Evolutionary conservation across 64 coral and sea anemone genomes (phyloP).

Genomic region (Actinia equina): DNA sequence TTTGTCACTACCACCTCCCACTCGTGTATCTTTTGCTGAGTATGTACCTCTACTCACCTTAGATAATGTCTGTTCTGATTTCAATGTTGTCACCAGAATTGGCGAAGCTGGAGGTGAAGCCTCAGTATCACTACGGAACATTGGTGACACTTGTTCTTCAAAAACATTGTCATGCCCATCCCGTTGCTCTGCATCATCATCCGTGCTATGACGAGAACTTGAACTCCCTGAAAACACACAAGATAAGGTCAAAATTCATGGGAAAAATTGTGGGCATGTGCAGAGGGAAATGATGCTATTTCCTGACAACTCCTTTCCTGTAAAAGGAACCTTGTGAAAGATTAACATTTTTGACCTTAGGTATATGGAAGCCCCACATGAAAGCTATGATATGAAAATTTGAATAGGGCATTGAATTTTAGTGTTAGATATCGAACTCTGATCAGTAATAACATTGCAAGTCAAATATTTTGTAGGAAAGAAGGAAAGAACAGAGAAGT

Average conservation of each 20-base stretch:
- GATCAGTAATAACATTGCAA: no score
- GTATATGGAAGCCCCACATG: neutral
- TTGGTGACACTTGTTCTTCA: constrained; percentile 71
- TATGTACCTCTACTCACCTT: constrained; percentile 41
- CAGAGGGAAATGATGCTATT: neutral
- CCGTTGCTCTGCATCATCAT: constrained; percentile 36
- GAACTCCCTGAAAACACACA: constrained; percentile 36
- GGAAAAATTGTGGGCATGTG: neutral
- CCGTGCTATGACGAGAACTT: constrained; percentile 73
- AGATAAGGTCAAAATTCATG: neutral
- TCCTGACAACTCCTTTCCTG: neutral
- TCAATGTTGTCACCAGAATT: constrained; percentile 23
- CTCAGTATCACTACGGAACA: constrained; percentile 75
- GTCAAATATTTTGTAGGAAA: neutral
- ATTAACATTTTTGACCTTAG: neutral
- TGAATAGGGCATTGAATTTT: neutral
- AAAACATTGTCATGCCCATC: constrained; percentile 76
- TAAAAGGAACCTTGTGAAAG: neutral
- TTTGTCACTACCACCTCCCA: neutral
- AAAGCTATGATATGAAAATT: neutral
- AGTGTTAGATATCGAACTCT: neutral
- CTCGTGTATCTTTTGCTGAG: neutral
- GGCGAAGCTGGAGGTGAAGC: constrained; percentile 74
- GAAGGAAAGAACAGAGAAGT: no score
- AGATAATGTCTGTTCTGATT: constrained; percentile 69